phyloP scores from a whole-genome alignment of 2,113 vertebrate genomes.

The Sapayoa aenigma region DNA sequence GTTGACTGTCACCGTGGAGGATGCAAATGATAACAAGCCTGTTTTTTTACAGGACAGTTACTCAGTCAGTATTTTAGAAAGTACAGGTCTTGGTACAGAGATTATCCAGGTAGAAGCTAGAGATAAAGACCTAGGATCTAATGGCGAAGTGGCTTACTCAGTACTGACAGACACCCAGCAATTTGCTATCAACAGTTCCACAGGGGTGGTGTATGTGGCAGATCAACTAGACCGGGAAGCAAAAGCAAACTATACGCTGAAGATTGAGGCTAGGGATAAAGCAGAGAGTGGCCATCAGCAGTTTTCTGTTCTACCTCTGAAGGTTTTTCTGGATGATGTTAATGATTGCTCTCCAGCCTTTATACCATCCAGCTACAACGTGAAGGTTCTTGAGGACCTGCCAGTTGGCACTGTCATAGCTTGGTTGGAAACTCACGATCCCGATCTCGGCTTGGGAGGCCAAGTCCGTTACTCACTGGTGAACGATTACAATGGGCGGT shows the following conservation, averaged over 20 bases:
- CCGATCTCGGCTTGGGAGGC: conserved; percentile 89
- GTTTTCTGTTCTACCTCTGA: conserved; percentile 84
- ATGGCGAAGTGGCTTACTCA: conserved; percentile 87
- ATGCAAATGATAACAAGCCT: conserved; percentile 92
- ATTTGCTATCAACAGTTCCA: conserved; percentile 90
- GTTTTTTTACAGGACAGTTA: conserved; percentile 89
- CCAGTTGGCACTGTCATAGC: conserved; percentile 91
- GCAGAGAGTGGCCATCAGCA: conserved; percentile 82
- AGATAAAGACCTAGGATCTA: conserved; percentile 89
- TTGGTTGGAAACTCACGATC: conserved; percentile 94
- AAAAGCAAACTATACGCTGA: conserved; percentile 83
- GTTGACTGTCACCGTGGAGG: conserved; percentile 86
- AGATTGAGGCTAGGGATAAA: conserved; percentile 91
- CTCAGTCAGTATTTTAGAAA: conserved; percentile 86
- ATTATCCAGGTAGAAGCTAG: conserved; percentile 93
- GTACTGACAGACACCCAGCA: conserved; percentile 87
- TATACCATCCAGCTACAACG: conserved; percentile 86
- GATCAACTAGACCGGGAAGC: conserved; percentile 91
- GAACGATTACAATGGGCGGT: conserved; percentile 89
- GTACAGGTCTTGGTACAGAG: conserved; percentile 88
- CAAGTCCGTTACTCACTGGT: conserved; percentile 91
- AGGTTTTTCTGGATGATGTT: conserved; percentile 87
- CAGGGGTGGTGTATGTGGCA: conserved; percentile 87
- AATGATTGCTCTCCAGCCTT: conserved; percentile 94
- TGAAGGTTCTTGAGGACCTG: conserved; percentile 91